Evolutionary conservation across 1,140 invertebrate species (phyloP).

Genomic region (Druon quercuslanigerum): DNA sequence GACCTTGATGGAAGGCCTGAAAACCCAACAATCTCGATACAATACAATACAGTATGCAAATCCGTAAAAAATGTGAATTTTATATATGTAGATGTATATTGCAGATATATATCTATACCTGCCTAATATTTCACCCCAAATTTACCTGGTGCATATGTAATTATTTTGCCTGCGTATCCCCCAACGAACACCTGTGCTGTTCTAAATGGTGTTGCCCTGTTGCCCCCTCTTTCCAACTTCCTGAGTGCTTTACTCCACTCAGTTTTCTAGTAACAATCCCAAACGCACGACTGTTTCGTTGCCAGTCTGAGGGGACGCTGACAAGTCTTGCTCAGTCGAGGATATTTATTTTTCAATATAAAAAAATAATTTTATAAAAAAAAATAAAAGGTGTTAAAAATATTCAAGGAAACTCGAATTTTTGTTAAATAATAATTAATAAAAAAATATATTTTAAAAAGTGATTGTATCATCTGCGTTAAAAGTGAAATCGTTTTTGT

Average conservation of each 20-base stretch:
- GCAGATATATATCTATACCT: neutral
- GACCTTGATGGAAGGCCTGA: constrained; percentile 25
- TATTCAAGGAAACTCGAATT: no score
- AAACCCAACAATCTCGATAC: neutral
- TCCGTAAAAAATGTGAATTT: neutral
- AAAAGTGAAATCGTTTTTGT: neutral
- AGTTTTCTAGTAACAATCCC: constrained; percentile 61
- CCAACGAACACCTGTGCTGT: constrained; percentile 61
- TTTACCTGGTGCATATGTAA: constrained; percentile 34
- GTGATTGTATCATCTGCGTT: neutral
- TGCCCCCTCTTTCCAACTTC: constrained; percentile 61
- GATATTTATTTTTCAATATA: neutral
- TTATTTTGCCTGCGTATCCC: constrained; percentile 47
- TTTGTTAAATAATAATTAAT: neutral
- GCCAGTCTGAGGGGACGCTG: constrained; percentile 43
- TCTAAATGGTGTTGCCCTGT: constrained; percentile 39
- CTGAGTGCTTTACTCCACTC: constrained; percentile 61
- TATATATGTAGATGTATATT: neutral
- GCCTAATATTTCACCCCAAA: constrained; percentile 3
- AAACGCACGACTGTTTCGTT: constrained; percentile 50
- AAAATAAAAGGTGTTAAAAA: neutral
- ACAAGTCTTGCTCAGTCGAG: constrained; percentile 20
- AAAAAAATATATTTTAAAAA: neutral
- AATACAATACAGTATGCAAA: neutral
- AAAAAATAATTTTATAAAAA: neutral